Evolutionary conservation across 2,888 invertebrate genomes (phyloP), one percentile per base, ranked within the genome.

Genomic region (Plemyria rubiginata): DNA sequence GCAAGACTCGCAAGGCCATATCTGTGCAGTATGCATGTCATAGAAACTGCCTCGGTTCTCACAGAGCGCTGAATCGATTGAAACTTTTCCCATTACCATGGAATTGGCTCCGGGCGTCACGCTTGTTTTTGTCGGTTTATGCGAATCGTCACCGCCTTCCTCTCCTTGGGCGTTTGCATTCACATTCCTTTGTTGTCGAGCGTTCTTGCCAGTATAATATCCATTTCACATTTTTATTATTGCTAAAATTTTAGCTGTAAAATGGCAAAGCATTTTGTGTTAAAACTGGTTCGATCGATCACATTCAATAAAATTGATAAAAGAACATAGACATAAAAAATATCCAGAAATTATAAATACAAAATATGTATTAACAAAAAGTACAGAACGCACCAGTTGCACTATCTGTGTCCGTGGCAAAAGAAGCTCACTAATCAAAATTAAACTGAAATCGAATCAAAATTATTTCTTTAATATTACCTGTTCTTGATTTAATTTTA

Each of bases 11-110:
- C 60, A 57, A 54, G 52, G 61, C 62, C 51, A 65, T 59, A 55
- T 65, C 49, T 54, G 52, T 62, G 64, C 66, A 56, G 54, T 54
- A 52, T 66, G 65, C 64, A 60, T 67, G 50, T 70, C 66, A 62
- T 66, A 70, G 72, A 72, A 72, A 74, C 70, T 66, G 64, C 63
- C 67, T 63, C 61, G 56, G 62, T 64, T 66, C 66, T 65, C 73
- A 63, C 67, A 70, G 56, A 68, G 66, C 60, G 73, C 73, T 72
- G 78, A 79, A 83, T 85, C 81, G 83, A 85, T 85, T 78, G 71
- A 75, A 86, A 87, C 80, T 87, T 88, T 85, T 85, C 82, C 83
- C 80, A 85, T 86, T 84, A 84, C 78, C 72, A 71, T 68, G 73
- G 76, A 76, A 81, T 84, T 80, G 81, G 79, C 76, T 82, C 64